Evolutionary conservation across 2,888 invertebrate species (phyloP).

Genomic region (Stenichneumon culpator): DNA sequence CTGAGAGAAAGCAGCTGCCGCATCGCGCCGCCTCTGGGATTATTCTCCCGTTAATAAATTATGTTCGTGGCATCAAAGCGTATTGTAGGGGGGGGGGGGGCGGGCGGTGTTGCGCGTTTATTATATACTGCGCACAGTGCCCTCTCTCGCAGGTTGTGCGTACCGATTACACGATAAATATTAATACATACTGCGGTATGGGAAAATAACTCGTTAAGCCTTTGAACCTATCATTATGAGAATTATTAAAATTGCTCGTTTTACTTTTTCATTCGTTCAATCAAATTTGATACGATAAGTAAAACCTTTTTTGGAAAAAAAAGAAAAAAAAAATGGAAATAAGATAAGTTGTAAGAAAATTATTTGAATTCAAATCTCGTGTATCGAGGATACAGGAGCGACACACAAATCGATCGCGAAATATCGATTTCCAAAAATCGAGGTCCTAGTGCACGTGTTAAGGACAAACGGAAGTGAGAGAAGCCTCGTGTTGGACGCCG

Average conservation of each 20-base stretch:
- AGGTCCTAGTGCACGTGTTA: too few relatives aligned
- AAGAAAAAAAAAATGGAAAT: too few relatives aligned
- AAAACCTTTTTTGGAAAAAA: neutral
- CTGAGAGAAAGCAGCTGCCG: constrained; percentile 29
- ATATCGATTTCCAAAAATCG: too few relatives aligned
- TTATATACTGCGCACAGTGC: constrained; percentile 4
- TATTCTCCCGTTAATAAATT: constrained; percentile 68
- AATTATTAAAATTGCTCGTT: neutral
- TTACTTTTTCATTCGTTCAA: neutral
- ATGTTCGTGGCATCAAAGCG: constrained; percentile 67
- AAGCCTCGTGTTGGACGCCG: too few relatives aligned
- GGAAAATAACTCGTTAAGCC: constrained; percentile 56
- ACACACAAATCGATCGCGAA: too few relatives aligned
- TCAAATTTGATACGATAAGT: neutral
- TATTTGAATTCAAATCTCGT: too few relatives aligned
- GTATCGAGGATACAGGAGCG: too few relatives aligned
- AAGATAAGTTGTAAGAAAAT: too few relatives aligned
- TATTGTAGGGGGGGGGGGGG: constrained; percentile 33
- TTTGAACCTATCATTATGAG: neutral
- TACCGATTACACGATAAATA: constrained; percentile 53
- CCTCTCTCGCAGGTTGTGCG: neutral
- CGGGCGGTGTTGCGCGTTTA: constrained; percentile 27
- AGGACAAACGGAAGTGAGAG: too few relatives aligned
- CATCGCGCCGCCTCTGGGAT: constrained; percentile 49
- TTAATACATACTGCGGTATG: constrained; percentile 58